These are phyloP conservation scores for Apamea sordens DNA, from an alignment of 2,888 invertebrate species.

Conservation along the genomic window DNA sequence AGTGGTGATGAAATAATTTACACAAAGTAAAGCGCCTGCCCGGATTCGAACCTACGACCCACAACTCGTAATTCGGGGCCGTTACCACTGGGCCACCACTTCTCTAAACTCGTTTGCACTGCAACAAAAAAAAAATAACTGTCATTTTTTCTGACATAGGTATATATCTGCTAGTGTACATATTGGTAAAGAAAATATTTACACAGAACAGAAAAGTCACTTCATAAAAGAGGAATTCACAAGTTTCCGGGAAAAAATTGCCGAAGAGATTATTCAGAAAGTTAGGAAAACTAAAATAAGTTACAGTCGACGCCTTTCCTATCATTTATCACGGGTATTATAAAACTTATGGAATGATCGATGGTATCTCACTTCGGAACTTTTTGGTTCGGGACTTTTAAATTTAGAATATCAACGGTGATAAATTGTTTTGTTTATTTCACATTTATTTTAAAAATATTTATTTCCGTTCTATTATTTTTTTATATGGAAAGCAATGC, in stretches of 20 bases:
- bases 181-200: background rate
- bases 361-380: slow-evolving; percentile 49
- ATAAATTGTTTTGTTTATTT: slow-evolving; percentile 40
- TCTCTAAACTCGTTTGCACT: background rate
- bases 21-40: background rate
- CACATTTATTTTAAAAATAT: background rate
- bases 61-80: background rate
- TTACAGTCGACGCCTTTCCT: slow-evolving; percentile 59
- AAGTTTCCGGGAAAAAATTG: slow-evolving; percentile 33
- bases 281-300: slow-evolving; percentile 60
- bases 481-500: no score
- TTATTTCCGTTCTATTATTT: background rate
- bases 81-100: background rate
- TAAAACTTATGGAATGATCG: slow-evolving; percentile 61
- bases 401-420: slow-evolving; percentile 46
- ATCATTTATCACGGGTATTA: slow-evolving; percentile 62
- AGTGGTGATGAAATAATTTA: no score
- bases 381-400: slow-evolving; percentile 46
- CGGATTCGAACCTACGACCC: background rate
- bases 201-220: slow-evolving; percentile 9
- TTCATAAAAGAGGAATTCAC: slow-evolving; percentile 23
- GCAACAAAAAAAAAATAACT: background rate
- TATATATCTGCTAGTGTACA: background rate
- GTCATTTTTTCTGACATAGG: background rate
- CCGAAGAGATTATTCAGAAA: slow-evolving; percentile 52